A percentile compares a stretch with the other conserved stretches of the same genome.
Conservation (phyloP, 1,140 invertebrate species). For the Telenomus remus region DNA sequence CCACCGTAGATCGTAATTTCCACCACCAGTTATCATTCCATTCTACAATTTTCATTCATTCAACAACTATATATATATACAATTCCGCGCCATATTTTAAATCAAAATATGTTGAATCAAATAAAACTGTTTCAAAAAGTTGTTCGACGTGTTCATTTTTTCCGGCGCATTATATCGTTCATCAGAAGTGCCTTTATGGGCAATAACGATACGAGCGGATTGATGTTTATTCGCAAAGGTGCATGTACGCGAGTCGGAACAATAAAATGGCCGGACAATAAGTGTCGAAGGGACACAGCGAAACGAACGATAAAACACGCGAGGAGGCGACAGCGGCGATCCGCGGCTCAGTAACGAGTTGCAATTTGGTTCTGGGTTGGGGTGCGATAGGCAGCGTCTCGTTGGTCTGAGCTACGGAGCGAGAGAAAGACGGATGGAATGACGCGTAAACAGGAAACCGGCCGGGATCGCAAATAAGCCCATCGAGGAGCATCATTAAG, state of each 20-base stretch:
- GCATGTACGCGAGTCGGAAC: background rate
- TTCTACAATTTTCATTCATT: too few species aligned
- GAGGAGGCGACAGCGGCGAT: slow-evolving; percentile 40
- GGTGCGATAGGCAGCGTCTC: slow-evolving; percentile 37
- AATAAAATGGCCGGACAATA: slow-evolving; percentile 20
- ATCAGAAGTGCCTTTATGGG: too few species aligned
- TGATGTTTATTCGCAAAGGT: too few species aligned
- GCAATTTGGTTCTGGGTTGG: slow-evolving; percentile 35
- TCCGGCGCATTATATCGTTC: too few species aligned
- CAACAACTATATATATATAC: too few species aligned
- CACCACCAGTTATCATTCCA: too few species aligned
- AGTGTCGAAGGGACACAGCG: slow-evolving; percentile 13
- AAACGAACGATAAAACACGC: slow-evolving; percentile 20
- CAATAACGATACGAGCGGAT: too few species aligned
- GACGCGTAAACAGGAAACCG: slow-evolving; percentile 61
- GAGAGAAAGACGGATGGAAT: slow-evolving; percentile 47
- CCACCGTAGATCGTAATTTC: too few species aligned
- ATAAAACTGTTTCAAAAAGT: too few species aligned
- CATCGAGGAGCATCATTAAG: slow-evolving; percentile 64
- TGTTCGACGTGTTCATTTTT: too few species aligned
- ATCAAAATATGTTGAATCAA: too few species aligned
- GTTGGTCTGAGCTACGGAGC: slow-evolving; percentile 36
- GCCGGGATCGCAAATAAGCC: slow-evolving; percentile 64
- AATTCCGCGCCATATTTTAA: too few species aligned
- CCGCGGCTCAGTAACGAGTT: slow-evolving; percentile 36